phyloP scores from a whole-genome alignment of 2,888 invertebrate species.

The Clanis bilineata region DNA sequence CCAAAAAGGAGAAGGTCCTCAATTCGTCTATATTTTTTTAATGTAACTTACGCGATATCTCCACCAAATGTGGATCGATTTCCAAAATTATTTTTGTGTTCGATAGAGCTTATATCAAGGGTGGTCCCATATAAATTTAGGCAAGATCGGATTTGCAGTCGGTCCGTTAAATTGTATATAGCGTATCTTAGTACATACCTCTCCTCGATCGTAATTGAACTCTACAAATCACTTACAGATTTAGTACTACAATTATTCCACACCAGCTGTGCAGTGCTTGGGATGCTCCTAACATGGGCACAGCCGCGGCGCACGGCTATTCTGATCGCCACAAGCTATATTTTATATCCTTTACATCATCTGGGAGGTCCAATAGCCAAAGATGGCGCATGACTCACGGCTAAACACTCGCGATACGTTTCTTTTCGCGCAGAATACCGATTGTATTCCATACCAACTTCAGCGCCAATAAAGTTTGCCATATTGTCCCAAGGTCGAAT shows the following conservation, averaged over 20 bases:
- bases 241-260: slow-evolving; percentile 2
- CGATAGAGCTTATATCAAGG: too few relatives aligned
- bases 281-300: slow-evolving; percentile 9
- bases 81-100: too few relatives aligned
- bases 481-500: slow-evolving; percentile 30
- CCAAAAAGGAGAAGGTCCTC: too few relatives aligned
- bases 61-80: too few relatives aligned
- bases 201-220: neutral
- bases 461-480: slow-evolving; percentile 18
- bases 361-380: slow-evolving; percentile 15
- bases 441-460: slow-evolving; percentile 20
- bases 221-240: slow-evolving; percentile 1
- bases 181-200: neutral
- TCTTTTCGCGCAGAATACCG: slow-evolving; percentile 18
- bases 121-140: too few relatives aligned
- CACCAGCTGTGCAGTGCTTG: slow-evolving; percentile 1
- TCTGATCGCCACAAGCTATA: slow-evolving; percentile 10
- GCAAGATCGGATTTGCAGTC: too few relatives aligned
- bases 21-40: too few relatives aligned
- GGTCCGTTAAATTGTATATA: neutral
- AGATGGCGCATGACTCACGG: slow-evolving; percentile 17
- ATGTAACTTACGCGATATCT: too few relatives aligned
- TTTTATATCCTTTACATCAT: too few relatives aligned
- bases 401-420: neutral
- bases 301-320: too few relatives aligned